Percentiles rank a stretch among this genome's conserved stretches.
Conservation (phyloP, 2,888 invertebrate genomes). For the Peribatodes rhomboidaria region DNA sequence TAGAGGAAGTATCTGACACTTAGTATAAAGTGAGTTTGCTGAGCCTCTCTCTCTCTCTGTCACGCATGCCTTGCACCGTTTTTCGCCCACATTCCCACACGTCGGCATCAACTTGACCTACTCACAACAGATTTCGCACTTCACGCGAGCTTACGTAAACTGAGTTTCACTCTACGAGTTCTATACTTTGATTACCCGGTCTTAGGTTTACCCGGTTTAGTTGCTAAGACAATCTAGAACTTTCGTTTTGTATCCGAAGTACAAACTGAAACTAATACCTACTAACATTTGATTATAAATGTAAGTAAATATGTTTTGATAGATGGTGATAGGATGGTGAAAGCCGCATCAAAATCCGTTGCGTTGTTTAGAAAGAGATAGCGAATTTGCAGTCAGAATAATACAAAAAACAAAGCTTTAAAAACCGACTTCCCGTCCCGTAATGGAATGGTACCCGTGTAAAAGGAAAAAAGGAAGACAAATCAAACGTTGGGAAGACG, state of each 20-base stretch:
- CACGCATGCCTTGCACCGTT: conserved; percentile 22
- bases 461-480: too few relatives aligned
- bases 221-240: background rate
- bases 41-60: background rate
- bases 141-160: conserved; percentile 58
- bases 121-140: conserved; percentile 65
- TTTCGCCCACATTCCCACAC: conserved; percentile 34
- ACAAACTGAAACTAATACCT: too few relatives aligned
- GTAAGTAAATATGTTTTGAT: background rate
- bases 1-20: too few relatives aligned
- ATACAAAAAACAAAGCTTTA: too few relatives aligned
- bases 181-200: conserved; percentile 44
- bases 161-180: conserved; percentile 49
- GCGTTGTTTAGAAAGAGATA: too few relatives aligned
- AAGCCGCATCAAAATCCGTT: too few relatives aligned
- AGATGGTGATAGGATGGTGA: too few relatives aligned
- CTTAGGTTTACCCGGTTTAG: conserved; percentile 9
- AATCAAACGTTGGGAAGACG: too few relatives aligned
- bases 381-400: too few relatives aligned
- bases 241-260: background rate
- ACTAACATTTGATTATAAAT: background rate
- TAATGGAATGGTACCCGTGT: too few relatives aligned
- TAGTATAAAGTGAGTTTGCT: too few relatives aligned
- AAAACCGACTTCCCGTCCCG: too few relatives aligned
- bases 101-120: conserved; percentile 61